Base-by-base conservation (phyloP, 2,888 invertebrate genomes). In the Loripinus fragilis region DNA sequence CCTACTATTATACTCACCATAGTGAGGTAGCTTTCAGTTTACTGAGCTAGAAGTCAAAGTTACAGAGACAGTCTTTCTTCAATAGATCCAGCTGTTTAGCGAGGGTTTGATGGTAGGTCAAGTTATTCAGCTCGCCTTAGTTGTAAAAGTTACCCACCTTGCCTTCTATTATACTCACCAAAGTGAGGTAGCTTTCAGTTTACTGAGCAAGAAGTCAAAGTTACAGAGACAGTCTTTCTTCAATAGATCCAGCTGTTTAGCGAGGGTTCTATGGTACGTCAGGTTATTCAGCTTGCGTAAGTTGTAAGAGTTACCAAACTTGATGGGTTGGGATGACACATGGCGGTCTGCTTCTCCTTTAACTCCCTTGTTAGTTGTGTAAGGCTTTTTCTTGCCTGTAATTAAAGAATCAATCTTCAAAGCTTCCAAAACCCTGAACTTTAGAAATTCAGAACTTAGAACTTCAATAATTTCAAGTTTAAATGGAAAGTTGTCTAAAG, bases 211-310 rank as follows among this genome's bases (percentile, higher is more conserved):
- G 73, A 91, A 92, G 23, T 88, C 86, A 67, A 88, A 88, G 78
- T 91, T 91, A 71, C 89, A 87, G 5, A 92, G 76, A 42, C 89
- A 89, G 41, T 92, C 87, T 35, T 82, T 75, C 71, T 91, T 92
- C 64, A 92, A 78, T 41, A 78, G 25, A 23, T 81, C 78, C 25
- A 85, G 23, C 17, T 87, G 81, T 10, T 71, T 74, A 8, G 88
- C 85, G 35, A 85, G 50, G 17, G 82, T 70, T 33, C 91, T 77
- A 66, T 91, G 92, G 70, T 86, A 88, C 3, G 92, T 90, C 10
- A 91, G 85, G 52, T 90, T 90, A 78, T 86, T 90, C 67, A 92
- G 81, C 69, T 90, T 92, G 8, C 92, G 85, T n/a, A 86, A 52
- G 72, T 92, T 92, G 86, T 88, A 91, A n/a, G 86, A 73, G 20